phyloP scores from a whole-genome alignment of 35 echinoderm and acorn worm genomes.

The Chiridota heheva region DNA sequence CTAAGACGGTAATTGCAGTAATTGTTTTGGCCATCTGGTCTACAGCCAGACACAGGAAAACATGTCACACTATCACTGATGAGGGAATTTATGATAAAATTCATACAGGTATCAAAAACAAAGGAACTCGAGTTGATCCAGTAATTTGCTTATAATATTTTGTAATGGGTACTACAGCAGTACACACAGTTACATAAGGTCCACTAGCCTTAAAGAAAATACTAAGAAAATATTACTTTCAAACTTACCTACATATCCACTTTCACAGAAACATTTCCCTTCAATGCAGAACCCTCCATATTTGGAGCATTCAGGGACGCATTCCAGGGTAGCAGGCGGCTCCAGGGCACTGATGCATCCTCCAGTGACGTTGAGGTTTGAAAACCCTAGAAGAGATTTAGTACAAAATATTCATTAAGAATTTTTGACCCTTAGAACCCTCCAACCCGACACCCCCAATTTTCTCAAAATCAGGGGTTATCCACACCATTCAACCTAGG shows the following conservation, averaged over 20 bases:
- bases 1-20: background rate
- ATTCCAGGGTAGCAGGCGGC: constrained; percentile 38
- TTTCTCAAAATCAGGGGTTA: too few species aligned
- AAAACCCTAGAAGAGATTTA: background rate
- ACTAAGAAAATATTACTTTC: background rate
- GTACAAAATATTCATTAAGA: background rate
- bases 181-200: background rate
- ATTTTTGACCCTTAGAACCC: too few species aligned
- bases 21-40: background rate
- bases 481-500: too few species aligned
- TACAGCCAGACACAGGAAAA: background rate
- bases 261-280: constrained; percentile 49
- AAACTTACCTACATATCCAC: constrained; percentile 51
- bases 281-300: constrained; percentile 22
- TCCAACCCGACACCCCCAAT: too few species aligned
- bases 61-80: background rate
- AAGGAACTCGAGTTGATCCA: background rate
- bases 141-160: background rate
- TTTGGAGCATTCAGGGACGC: constrained; percentile 35
- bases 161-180: too few species aligned
- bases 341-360: constrained; percentile 34
- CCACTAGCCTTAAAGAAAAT: background rate
- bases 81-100: background rate
- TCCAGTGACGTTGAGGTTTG: constrained; percentile 30
- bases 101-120: background rate